Conservation (phyloP, 2,113 vertebrate genomes). For the Pseudorhombus dupliciocellatus region DNA sequence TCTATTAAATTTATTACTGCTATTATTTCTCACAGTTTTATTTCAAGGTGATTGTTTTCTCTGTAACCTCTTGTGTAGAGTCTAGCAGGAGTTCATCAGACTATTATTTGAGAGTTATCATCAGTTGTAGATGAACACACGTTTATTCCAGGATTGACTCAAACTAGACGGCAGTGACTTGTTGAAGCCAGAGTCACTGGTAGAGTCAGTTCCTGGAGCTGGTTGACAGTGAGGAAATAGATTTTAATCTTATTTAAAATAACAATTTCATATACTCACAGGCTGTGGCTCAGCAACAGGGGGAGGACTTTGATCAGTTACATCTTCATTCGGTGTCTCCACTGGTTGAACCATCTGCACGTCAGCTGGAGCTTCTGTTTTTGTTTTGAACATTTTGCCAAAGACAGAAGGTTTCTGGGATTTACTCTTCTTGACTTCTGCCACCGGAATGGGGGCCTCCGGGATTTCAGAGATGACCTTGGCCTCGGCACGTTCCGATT, state of each 20-base stretch:
- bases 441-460: conserved; percentile 1
- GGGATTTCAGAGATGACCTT: not conserved
- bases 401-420: conserved; percentile 26
- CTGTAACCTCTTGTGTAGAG: not conserved
- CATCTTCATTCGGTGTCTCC: conserved; percentile 29
- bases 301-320: conserved; percentile 26
- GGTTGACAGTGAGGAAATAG: not conserved
- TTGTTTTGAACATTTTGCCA: conserved; percentile 62
- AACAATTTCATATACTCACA: conserved; percentile 42
- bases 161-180: not conserved
- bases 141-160: not conserved
- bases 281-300: conserved; percentile 12
- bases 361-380: conserved; percentile 5
- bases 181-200: no score
- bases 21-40: not conserved
- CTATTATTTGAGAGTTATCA: not conserved
- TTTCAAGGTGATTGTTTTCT: not conserved
- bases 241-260: not conserved
- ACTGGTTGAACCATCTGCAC: not conserved
- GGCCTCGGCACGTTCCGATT: not conserved
- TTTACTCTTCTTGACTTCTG: conserved; percentile 38
- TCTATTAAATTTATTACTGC: not conserved
- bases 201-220: not conserved
- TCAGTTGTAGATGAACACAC: not conserved
- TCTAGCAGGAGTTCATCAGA: not conserved